Percentiles rank a stretch among this genome's conserved stretches.
Conservation (phyloP, 2,113 vertebrate species). For the Prunella himalayana region DNA sequence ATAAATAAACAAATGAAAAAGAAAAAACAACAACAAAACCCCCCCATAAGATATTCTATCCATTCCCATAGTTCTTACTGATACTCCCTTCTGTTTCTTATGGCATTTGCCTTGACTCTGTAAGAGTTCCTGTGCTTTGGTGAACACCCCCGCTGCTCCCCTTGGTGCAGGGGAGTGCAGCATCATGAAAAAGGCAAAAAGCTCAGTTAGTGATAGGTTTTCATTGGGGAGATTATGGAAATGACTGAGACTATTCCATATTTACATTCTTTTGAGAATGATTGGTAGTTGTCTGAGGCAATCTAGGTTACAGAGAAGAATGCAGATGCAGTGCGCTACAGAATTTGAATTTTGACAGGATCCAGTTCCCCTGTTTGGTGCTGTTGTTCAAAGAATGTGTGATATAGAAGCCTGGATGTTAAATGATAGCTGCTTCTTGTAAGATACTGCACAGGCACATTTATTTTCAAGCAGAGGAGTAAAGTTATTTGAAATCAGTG, state of each 20-base stretch:
- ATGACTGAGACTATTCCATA: not conserved
- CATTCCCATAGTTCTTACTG: not conserved
- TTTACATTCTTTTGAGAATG: not conserved
- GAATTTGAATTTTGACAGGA: not conserved
- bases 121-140: not conserved
- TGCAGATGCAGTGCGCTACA: not conserved
- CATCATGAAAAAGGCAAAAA: not conserved
- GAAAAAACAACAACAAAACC: not conserved
- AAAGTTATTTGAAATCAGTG: not conserved
- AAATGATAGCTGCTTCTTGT: not conserved
- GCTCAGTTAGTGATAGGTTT: not conserved
- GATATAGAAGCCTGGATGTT: not conserved
- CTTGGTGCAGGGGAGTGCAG: not conserved
- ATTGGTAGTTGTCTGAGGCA: not conserved
- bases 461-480: not conserved
- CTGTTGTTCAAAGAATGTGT: not conserved
- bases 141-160: not conserved
- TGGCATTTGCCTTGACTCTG: not conserved
- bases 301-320: not conserved
- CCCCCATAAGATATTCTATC: not conserved
- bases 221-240: not conserved
- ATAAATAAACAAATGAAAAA: not conserved
- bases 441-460: not conserved
- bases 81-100: not conserved
- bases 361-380: not conserved